Base-by-base conservation (phyloP, 1,140 invertebrate genomes). In the Caenorhabditis brenneri region DNA sequence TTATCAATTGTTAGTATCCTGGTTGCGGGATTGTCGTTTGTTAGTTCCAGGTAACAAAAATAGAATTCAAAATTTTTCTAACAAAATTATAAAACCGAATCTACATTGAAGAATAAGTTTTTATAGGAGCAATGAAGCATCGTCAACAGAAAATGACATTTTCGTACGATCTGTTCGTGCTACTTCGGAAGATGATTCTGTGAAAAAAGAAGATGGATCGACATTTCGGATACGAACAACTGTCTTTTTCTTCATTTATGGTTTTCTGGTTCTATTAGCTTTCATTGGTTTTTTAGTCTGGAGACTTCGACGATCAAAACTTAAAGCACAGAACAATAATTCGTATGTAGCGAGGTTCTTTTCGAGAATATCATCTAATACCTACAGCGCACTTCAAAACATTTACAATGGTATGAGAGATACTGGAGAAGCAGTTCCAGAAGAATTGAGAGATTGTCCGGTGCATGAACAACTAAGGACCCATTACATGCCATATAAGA, bases 171-270 rank as follows among this genome's bases (percentile, higher is more conserved):
- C 16, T 16, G 9, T 51, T n/a, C 48, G 48, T 9, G 15, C 24
- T 27, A 29, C 22, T n/a, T 27, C 22, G 6, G 22, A 24, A 33
- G 31, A 36, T 19, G 58, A 65, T 27, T 6, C 53, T 33, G 58
- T n/a, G 1, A n/a, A 65, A 36, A 65, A 65, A 19, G 58, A 65
- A 19, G 24, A 27, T 12, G 58, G 58, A 33, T 65, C 58, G 0
- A 36, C 24, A 10, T 65, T 65, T 31, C 33, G 19, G 22, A 33
- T 33, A 2, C 29, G 58, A 36, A 36, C 58, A 33, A 33, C 31
- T n/a, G 58, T 65, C n/a, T 65, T 65, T 31, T 65, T 65, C 31
- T 33, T 65, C 19, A 36, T 65, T 36, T 65, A 65, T n/a, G 58
- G 58, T 4, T 36, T 65, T 36, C 16, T 65, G 7, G 58, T 65